Evolutionary conservation across 1,140 invertebrate species (phyloP).

Genomic region (Nasonia vitripennis): DNA sequence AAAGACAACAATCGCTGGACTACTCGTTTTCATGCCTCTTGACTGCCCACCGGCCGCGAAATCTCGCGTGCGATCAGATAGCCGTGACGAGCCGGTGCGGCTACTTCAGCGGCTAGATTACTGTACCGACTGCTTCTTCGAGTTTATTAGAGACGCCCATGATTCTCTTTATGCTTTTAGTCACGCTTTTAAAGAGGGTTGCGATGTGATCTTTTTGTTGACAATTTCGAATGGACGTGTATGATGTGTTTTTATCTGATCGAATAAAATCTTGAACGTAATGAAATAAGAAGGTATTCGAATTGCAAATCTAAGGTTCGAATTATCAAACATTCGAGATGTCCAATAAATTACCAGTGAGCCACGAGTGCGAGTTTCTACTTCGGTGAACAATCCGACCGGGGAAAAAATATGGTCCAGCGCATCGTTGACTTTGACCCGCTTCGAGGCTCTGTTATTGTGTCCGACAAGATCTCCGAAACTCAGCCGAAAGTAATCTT

Average conservation of each 20-base stretch:
- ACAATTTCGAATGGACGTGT: no score
- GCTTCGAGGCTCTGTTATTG: not conserved
- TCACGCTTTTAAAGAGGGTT: no score
- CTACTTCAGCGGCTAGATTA: not conserved
- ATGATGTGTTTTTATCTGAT: no score
- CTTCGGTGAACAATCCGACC: not conserved
- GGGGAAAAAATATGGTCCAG: not conserved
- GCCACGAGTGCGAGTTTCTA: not conserved
- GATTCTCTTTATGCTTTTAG: no score
- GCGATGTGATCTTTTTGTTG: no score
- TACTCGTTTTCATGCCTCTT: slow-evolving; percentile 48
- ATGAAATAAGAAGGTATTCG: no score
- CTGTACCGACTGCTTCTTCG: no score
- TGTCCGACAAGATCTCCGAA: not conserved
- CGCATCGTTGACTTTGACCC: not conserved
- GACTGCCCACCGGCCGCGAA: slow-evolving; percentile 45
- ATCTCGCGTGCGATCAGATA: slow-evolving; percentile 49
- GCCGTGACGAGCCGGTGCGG: slow-evolving; percentile 32
- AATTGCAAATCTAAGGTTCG: no score
- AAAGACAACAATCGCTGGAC: slow-evolving; percentile 26
- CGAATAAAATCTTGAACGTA: no score
- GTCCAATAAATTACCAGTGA: no score
- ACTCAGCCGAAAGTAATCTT: not conserved
- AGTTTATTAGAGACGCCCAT: no score
- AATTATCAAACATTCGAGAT: no score